These are phyloP conservation scores for Caenorhabditis angaria DNA, from an alignment of 2,888 invertebrate genomes.

Conservation along the genomic window DNA sequence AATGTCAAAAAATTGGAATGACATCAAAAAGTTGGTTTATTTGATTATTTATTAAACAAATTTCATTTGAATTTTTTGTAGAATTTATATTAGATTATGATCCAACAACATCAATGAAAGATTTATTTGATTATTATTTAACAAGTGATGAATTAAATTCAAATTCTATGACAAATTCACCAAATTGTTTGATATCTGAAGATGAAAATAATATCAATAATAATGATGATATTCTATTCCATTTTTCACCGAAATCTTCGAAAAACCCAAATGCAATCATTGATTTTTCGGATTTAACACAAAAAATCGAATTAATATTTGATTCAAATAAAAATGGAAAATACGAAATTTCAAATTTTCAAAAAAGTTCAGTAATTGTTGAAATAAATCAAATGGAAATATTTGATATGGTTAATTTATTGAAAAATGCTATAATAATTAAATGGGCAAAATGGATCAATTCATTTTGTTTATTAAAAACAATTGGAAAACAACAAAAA, in stretches of 20 bases:
- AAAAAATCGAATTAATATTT: conserved; percentile 17
- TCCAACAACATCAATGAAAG: too few relatives aligned
- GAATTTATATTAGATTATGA: conserved; percentile 32
- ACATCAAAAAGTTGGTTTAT: conserved; percentile 36
- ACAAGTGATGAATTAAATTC: too few relatives aligned
- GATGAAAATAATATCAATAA: not conserved
- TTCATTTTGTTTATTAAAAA: too few relatives aligned
- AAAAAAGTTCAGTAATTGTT: conserved; percentile 10
- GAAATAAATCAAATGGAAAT: too few relatives aligned
- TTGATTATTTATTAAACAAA: not conserved
- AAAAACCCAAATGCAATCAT: conserved; percentile 19
- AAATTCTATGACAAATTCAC: conserved; percentile 11
- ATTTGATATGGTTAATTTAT: too few relatives aligned
- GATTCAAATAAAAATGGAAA: conserved; percentile 7
- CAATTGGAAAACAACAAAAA: too few relatives aligned
- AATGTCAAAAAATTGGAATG: too few relatives aligned
- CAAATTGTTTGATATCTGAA: not conserved
- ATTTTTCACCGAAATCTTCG: conserved; percentile 20
- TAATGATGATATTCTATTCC: conserved; percentile 27
- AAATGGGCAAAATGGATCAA: too few relatives aligned
- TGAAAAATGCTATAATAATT: too few relatives aligned
- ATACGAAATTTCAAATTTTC: conserved; percentile 8
- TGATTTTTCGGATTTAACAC: conserved; percentile 14
- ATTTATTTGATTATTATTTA: conserved; percentile 25
- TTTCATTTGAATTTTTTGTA: not conserved